Conservation (phyloP, 1,140 invertebrate genomes). For the Bemisia tabaci region DNA sequence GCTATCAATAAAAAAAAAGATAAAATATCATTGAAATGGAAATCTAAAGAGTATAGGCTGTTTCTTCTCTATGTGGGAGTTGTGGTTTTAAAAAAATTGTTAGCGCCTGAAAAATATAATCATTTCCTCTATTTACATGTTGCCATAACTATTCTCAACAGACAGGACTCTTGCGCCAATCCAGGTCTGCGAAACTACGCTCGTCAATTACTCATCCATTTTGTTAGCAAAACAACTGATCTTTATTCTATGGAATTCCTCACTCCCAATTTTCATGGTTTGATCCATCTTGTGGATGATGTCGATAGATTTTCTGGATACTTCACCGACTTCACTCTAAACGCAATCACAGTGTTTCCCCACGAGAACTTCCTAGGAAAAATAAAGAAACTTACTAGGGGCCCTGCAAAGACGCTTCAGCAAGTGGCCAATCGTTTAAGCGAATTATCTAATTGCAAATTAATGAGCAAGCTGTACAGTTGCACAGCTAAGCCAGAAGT, state of each 20-base stretch:
- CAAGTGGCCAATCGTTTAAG: slow-evolving; percentile 22
- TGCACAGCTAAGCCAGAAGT: not conserved
- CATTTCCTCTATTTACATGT: slow-evolving; percentile 12
- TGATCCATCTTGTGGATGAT: slow-evolving; percentile 31
- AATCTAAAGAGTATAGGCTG: slow-evolving; percentile 28
- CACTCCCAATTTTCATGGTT: slow-evolving; percentile 22
- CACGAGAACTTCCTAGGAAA: slow-evolving; percentile 32
- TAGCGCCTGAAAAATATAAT: slow-evolving; percentile 7
- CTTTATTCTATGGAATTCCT: slow-evolving; percentile 16
- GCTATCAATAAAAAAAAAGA: too few relatives aligned
- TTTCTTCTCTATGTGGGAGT: slow-evolving; percentile 32
- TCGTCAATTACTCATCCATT: slow-evolving; percentile 8
- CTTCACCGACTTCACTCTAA: slow-evolving; percentile 24
- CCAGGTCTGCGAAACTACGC: slow-evolving; percentile 7
- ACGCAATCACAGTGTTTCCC: slow-evolving; percentile 25
- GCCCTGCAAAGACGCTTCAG: slow-evolving; percentile 21
- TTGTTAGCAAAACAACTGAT: slow-evolving; percentile 4
- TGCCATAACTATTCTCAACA: slow-evolving; percentile 11
- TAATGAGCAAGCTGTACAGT: not conserved
- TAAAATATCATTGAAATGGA: too few relatives aligned
- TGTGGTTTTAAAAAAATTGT: slow-evolving; percentile 23
- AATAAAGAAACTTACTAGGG: slow-evolving; percentile 24
- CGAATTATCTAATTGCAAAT: not conserved
- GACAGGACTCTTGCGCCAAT: slow-evolving; percentile 6
- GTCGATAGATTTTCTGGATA: slow-evolving; percentile 27